phyloP scores from a whole-genome alignment of 2,113 vertebrate species.

The Pimephales promelas region DNA sequence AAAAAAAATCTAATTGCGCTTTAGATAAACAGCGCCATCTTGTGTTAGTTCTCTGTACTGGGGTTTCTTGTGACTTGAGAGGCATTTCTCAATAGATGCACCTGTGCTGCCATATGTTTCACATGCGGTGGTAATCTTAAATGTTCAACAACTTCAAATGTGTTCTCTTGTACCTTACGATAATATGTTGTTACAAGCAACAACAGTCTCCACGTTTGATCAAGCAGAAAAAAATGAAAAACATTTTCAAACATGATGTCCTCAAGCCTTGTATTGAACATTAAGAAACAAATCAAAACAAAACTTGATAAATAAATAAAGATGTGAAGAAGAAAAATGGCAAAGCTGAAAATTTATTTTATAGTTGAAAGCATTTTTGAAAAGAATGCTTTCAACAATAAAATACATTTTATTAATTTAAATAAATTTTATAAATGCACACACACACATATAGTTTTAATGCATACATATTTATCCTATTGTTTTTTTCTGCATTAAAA shows the following conservation, averaged over 20 bases:
- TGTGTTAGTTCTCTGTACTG: slow-evolving; percentile 50
- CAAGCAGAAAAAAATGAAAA: background rate
- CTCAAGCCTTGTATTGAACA: too few species aligned
- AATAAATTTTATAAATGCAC: too few species aligned
- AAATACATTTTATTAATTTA: too few species aligned
- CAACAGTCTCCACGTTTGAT: background rate
- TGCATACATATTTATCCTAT: too few species aligned
- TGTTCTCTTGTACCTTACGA: background rate
- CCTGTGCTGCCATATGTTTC: background rate
- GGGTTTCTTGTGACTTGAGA: background rate
- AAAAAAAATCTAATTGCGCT: background rate
- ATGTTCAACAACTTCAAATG: background rate
- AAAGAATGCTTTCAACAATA: too few species aligned
- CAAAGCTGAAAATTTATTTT: too few species aligned
- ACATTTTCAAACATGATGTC: background rate
- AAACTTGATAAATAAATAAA: too few species aligned
- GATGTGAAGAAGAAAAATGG: background rate
- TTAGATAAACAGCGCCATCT: slow-evolving; percentile 64
- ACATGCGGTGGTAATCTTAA: background rate
- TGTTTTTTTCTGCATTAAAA: too few species aligned
- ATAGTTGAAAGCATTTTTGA: too few species aligned
- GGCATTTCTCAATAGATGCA: slow-evolving; percentile 2
- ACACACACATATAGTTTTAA: too few species aligned
- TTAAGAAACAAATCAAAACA: too few species aligned
- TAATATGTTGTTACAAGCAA: background rate